These are phyloP conservation scores for Clupea harengus DNA, from an alignment of 2,113 vertebrate species.

Conservation along the genomic window DNA sequence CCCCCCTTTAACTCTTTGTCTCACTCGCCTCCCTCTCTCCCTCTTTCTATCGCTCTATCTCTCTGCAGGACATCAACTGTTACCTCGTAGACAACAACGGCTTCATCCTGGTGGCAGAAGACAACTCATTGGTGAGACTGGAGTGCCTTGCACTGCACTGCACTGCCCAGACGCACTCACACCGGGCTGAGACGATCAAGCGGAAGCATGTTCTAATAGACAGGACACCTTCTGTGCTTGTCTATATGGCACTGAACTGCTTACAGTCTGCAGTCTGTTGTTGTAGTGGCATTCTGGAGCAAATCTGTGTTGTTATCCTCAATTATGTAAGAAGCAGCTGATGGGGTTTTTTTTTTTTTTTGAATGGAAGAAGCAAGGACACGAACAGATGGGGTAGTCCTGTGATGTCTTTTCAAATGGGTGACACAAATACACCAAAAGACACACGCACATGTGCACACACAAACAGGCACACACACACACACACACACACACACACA, in stretches of 20 bases:
- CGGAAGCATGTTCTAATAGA: not conserved
- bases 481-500: not conserved
- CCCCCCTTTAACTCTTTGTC: not conserved
- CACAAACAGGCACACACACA: not conserved
- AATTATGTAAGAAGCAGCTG: not conserved
- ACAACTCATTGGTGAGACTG: slow-evolving; percentile 81
- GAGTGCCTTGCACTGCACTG: no score
- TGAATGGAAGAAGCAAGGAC: not conserved
- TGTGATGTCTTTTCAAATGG: no score
- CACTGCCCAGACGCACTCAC: not conserved
- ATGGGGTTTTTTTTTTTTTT: not conserved
- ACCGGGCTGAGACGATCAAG: no score
- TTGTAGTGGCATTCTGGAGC: not conserved
- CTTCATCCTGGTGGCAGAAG: slow-evolving; percentile 94
- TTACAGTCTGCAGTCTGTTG: not conserved
- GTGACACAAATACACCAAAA: no score
- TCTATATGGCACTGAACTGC: not conserved
- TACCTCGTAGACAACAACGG: slow-evolving; percentile 99
- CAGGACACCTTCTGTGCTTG: not conserved
- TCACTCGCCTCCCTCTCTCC: not conserved
- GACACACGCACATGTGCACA: no score
- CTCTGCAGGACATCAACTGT: slow-evolving; percentile 87
- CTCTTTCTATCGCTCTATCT: not conserved
- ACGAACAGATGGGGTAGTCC: not conserved
- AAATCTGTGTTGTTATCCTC: not conserved